Evolutionary conservation across 1,140 invertebrate genomes (phyloP).

Genomic region (Pseudoatta argentina): DNA sequence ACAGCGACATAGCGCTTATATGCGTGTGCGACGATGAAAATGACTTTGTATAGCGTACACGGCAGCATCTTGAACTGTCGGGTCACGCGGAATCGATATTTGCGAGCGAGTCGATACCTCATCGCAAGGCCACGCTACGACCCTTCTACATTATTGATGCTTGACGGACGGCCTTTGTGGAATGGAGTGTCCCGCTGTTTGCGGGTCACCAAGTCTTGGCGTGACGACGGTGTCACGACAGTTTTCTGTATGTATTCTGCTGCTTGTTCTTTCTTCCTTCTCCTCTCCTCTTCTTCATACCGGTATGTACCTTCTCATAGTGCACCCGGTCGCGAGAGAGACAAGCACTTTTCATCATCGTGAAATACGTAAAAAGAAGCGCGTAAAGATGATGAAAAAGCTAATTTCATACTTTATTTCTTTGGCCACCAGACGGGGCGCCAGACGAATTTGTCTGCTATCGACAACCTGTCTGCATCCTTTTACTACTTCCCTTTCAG

Average conservation of each 20-base stretch:
- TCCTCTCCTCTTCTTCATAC: not conserved
- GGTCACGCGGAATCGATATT: slow-evolving; percentile 74
- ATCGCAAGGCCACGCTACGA: slow-evolving; percentile 80
- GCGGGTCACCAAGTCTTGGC: slow-evolving; percentile 75
- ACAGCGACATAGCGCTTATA: not conserved
- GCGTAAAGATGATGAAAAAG: not conserved
- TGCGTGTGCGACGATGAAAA: slow-evolving; percentile 12
- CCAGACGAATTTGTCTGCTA: slow-evolving; percentile 3
- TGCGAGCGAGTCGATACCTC: slow-evolving; percentile 77
- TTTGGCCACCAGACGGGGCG: not conserved
- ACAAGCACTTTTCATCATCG: not conserved
- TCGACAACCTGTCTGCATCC: not conserved
- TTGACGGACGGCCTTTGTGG: slow-evolving; percentile 77
- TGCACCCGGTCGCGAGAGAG: slow-evolving; percentile 18
- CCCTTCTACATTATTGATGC: slow-evolving; percentile 82
- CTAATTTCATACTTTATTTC: slow-evolving; percentile 13
- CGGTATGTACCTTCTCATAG: slow-evolving; percentile 16
- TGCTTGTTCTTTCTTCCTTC: not conserved
- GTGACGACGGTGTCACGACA: slow-evolving; percentile 69
- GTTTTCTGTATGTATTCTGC: slow-evolving; percentile 51
- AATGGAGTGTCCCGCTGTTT: slow-evolving; percentile 77
- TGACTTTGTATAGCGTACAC: slow-evolving; percentile 40
- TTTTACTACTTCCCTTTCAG: not conserved
- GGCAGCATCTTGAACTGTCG: slow-evolving; percentile 32
- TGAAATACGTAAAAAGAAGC: not conserved